Base-by-base conservation (phyloP, 2,888 invertebrate genomes). In the Agonopterix alstromeriana region DNA sequence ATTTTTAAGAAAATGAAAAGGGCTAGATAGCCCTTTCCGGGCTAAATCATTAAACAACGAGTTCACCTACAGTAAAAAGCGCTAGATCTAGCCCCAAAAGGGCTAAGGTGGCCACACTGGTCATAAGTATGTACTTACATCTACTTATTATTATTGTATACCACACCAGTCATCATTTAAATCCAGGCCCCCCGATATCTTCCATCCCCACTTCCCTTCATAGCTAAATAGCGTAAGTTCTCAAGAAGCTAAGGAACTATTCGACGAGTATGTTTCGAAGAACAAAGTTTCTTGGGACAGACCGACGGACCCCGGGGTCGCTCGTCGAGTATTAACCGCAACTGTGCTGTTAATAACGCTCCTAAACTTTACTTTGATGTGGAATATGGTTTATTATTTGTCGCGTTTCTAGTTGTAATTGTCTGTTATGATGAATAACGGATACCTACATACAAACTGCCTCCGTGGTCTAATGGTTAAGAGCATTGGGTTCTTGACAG, bases 221-320 rank as follows among this genome's bases (percentile, higher is more conserved):
- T 66, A 57, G 60, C 57, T 59, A 65, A 68, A 72, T 63, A 62
- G 57, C 50, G 50, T 53, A 58, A 64, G 64, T 72, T 71, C 49
- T 27, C 27, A 27, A 27, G 17, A 17, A 17, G 3, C 17, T 17
- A 17, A 61, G 62, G 55, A 69, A 71, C 65, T 67, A 65, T 71
- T 71, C 61, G 60, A 57, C 55, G 70, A 66, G 62, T 54, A 60
- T 61, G 64, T 67, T 64, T 61, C 5, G 61, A 60, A 58, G 59
- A 60, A 50, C 54, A 46, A 61, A 57, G 53, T 61, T 57, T 51
- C 51, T 49, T 49, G 49, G 55, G 56, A 52, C 49, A 46, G 49
- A 46, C 47, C 49, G 50, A 51, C 52, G 46, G 36, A 48, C 44
- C 36, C 40, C 9, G 47, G 50, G 27, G 27, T 27, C 3, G 27